A percentile compares a stretch with the other conserved stretches of the same genome.
Conservation (phyloP, 2,888 invertebrate genomes). For the Andrena bicolor region DNA sequence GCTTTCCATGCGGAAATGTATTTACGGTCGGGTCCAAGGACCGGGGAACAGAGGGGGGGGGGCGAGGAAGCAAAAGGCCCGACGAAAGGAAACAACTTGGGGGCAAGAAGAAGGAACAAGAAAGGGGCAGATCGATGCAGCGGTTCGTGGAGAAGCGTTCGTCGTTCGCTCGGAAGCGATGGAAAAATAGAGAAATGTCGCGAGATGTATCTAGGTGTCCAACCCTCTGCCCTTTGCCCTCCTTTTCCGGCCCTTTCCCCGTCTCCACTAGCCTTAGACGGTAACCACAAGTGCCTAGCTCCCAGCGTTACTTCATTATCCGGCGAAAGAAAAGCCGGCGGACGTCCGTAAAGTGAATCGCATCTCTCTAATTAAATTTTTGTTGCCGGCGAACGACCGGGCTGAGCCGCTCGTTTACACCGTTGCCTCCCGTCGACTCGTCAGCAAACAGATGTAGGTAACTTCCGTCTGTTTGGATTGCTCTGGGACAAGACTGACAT, state of each 20-base stretch:
- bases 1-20: slow-evolving; percentile 65
- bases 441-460: slow-evolving; percentile 29
- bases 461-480: slow-evolving; percentile 42
- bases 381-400: slow-evolving; percentile 50
- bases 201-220: slow-evolving; percentile 23
- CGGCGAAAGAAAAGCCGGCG: slow-evolving; percentile 44
- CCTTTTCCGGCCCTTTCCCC: slow-evolving; percentile 37
- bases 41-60: slow-evolving; percentile 17
- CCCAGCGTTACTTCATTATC: slow-evolving; percentile 67
- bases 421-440: not conserved
- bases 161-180: slow-evolving; percentile 45
- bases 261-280: slow-evolving; percentile 31
- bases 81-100: not conserved
- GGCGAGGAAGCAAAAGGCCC: slow-evolving; percentile 20
- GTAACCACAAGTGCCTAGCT: slow-evolving; percentile 58
- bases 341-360: slow-evolving; percentile 53
- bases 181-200: slow-evolving; percentile 56
- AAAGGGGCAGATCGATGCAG: slow-evolving; percentile 59
- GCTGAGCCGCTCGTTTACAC: slow-evolving; percentile 52
- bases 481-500: not conserved
- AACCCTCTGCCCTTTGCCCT: slow-evolving; percentile 51
- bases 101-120: slow-evolving; percentile 9
- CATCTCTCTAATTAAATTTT: slow-evolving; percentile 69
- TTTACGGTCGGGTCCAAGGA: slow-evolving; percentile 50
- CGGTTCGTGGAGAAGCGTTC: slow-evolving; percentile 48